These are phyloP conservation scores for Cryptoblepharus egeriae DNA, from an alignment of 2,797 vertebrate species.

Conservation along the genomic window DNA sequence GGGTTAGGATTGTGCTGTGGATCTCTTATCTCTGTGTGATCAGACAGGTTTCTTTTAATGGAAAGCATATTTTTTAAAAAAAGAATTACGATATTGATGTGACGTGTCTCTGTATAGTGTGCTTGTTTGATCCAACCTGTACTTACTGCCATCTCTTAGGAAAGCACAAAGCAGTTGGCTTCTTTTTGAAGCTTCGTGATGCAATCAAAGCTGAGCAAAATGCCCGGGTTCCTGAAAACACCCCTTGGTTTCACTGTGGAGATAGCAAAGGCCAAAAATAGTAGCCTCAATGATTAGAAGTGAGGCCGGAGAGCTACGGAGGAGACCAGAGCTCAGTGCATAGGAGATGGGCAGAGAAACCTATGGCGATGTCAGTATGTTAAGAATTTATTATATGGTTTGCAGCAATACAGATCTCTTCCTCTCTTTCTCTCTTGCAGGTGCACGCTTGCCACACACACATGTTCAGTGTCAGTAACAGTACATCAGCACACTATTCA, in stretches of 20 bases:
- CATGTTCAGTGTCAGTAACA: no score
- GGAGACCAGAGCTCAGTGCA: no score
- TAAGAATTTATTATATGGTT: neutral
- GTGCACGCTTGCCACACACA: no score
- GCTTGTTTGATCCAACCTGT: rapidly evolving
- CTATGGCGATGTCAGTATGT: neutral
- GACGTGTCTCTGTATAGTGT: neutral
- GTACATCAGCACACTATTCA: no score
- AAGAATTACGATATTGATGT: neutral
- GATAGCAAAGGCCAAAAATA: conserved; percentile 6
- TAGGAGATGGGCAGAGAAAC: neutral
- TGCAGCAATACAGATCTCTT: no score
- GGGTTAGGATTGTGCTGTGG: no score
- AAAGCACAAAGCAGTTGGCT: rapidly evolving
- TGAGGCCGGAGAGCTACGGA: no score
- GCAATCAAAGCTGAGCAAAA: neutral
- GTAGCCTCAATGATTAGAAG: neutral
- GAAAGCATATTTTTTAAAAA: neutral
- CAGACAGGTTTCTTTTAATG: neutral
- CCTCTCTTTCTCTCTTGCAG: no score
- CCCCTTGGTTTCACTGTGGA: neutral
- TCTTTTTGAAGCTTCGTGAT: neutral
- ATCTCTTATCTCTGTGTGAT: no score
- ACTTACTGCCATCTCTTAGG: neutral
- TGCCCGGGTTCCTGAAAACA: neutral